phyloP scores from a whole-genome alignment of 2,888 invertebrate species.

The Brachyptera risi region DNA sequence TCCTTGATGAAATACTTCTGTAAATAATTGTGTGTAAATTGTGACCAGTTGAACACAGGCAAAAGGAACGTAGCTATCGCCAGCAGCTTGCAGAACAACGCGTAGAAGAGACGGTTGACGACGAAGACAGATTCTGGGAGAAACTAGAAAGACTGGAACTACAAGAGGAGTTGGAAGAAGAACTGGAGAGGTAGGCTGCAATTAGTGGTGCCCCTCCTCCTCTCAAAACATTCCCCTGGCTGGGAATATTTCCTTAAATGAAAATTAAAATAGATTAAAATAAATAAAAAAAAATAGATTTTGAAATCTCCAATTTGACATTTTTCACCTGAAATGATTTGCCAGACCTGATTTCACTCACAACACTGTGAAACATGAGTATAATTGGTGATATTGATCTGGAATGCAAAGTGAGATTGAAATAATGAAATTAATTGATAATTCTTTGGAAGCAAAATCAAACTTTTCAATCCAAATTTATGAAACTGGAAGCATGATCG shows the following conservation, averaged over 20 bases:
- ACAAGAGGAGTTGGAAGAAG: constrained; percentile 57
- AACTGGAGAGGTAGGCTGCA: constrained; percentile 39
- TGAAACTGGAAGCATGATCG: too few species aligned
- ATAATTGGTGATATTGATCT: too few species aligned
- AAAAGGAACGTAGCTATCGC: constrained; percentile 46
- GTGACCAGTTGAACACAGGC: constrained; percentile 43
- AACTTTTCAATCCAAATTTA: neutral
- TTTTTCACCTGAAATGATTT: too few species aligned
- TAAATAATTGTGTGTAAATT: neutral
- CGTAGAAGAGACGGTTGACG: constrained; percentile 40
- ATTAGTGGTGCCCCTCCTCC: constrained; percentile 34
- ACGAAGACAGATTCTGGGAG: constrained; percentile 48
- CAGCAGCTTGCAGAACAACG: constrained; percentile 47
- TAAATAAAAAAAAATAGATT: too few species aligned
- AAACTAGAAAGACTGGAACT: constrained; percentile 58
- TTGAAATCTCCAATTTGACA: neutral
- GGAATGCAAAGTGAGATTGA: too few species aligned
- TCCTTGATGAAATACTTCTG: too few species aligned
- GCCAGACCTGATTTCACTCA: too few species aligned
- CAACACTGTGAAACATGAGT: too few species aligned
- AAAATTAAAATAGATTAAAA: too few species aligned
- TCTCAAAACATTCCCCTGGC: too few species aligned
- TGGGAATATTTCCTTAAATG: too few species aligned
- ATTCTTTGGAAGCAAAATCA: constrained; percentile 3
- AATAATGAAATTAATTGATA: neutral